Evolutionary conservation across 1,140 invertebrate genomes (phyloP), one percentile per base, ranked within the genome.

Genomic region (Homalodisca vitripennis): DNA sequence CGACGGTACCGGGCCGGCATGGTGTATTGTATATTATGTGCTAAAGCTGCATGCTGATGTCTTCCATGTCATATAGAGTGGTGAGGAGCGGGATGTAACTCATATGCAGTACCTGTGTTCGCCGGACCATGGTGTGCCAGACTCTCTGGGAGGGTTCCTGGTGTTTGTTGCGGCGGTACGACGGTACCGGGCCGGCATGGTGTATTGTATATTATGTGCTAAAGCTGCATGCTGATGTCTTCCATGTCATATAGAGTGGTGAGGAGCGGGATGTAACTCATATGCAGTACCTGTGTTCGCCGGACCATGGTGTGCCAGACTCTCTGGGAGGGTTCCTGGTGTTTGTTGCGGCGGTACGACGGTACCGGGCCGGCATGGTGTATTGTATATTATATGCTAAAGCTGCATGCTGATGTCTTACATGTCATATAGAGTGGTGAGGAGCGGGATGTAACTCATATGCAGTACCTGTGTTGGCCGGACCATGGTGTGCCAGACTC

Each of bases 41-140:
- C n/a, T n/a, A n/a, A n/a, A n/a, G n/a, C n/a, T n/a, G n/a, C n/a
- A n/a, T n/a, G n/a, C n/a, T n/a, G n/a, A n/a, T n/a, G n/a, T n/a
- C n/a, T n/a, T n/a, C n/a, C n/a, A n/a, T 41, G 17, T 41, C 6
- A 26, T 76, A 34, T 73, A 87, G 85, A 87, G 79, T 24, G 83
- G 83, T 63, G 90, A 92, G 78, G 89, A 92, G 77, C 79, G 91
- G 67, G 85, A 89, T 74, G 87, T 94, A 72, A 87, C 86, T 24
- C 92, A 94, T 76, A 87, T 93, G 83, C 91, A 93, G 79, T 99
- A 99, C 82, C 88, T 95, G 27, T 92, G 94, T 22, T 99, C 98
- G 98, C 98, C 98, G 0, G 98, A 99, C 85, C 97, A 99, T 78
- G 97, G 97, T 26, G 95, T 98, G 13, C 97, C 97, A 0, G 93